Evolutionary conservation across 2,888 invertebrate genomes (phyloP).

Genomic region (Piscicola geometra): DNA sequence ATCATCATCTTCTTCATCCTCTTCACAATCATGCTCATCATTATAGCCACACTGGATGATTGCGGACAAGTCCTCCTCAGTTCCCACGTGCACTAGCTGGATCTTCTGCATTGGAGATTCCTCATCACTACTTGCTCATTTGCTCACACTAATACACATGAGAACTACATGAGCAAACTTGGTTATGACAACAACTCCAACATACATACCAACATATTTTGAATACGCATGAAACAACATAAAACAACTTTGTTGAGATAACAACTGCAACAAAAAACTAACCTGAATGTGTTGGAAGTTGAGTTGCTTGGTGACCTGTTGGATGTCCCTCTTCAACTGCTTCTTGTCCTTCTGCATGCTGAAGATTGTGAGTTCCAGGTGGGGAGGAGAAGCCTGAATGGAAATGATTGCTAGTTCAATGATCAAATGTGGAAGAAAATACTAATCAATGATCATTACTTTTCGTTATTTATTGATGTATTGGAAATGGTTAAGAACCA

Average conservation of each 20-base stretch:
- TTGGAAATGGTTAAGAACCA: constrained; percentile 8
- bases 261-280: constrained; percentile 20
- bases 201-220: too few species aligned
- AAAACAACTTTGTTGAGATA: too few species aligned
- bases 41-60: too few species aligned
- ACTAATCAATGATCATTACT: background rate
- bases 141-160: too few species aligned
- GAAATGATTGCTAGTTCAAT: background rate
- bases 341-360: constrained; percentile 44
- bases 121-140: too few species aligned
- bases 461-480: background rate
- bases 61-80: constrained; percentile 25
- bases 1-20: constrained; percentile 4
- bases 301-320: constrained; percentile 43
- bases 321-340: constrained; percentile 45
- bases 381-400: constrained; percentile 41
- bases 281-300: constrained; percentile 48
- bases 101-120: constrained; percentile 41
- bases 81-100: constrained; percentile 43
- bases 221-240: too few species aligned
- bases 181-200: too few species aligned
- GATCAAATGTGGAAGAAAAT: background rate
- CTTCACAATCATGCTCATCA: background rate
- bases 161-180: too few species aligned
- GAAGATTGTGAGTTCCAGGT: constrained; percentile 48